Base-by-base conservation (phyloP, 2,113 vertebrate species). In the Taxidea taxus region DNA sequence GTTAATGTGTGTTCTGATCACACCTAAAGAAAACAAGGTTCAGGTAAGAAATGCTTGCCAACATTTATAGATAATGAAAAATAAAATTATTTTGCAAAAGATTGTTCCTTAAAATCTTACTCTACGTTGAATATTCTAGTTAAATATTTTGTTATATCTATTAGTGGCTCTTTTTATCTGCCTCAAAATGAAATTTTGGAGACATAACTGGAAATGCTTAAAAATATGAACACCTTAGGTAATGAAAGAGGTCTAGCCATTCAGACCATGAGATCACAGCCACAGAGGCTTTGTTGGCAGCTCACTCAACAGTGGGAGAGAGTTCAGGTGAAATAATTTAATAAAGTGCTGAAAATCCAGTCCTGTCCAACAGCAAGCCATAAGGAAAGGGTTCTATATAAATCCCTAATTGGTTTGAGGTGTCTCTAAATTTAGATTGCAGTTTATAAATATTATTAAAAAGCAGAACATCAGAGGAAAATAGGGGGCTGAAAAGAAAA, bases 121-220 rank as follows among this genome's bases (percentile, higher is more conserved):
- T 94, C 74, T 75, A 49, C 31, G 56, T 0, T 92, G 29, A 95
- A 20, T 60, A 49, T 74, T 49, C 58, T 54, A 7, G 92, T 39
- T 72, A 72, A 72, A 72, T 72, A 39, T 39, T 72, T 72, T 72
- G 37, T 72, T 64, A 75, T 42, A 62, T 77, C 44, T 58, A 72
- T 82, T 39, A 77, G 42, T 68, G 56, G 83, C 21, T 96, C 66
- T 74, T 86, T 51, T 37, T 68, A n/a, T 34, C 23, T 95, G 37
- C 37, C 51, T 77, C 81, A 89, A 86, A 86, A 88, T 95, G 42
- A 68, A 21, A 88, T 82, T 93, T 86, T 93, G 78, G 39, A 90
- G 34, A 90, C 3, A 81, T 27, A 80, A 95, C 18, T 85, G 54
- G 15, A 96, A 90, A 80, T 87, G 49, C 60, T 91, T 95, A 90